phyloP scores from a whole-genome alignment of 92 coral and sea anemone genomes.

The Phenganax subtilis region DNA sequence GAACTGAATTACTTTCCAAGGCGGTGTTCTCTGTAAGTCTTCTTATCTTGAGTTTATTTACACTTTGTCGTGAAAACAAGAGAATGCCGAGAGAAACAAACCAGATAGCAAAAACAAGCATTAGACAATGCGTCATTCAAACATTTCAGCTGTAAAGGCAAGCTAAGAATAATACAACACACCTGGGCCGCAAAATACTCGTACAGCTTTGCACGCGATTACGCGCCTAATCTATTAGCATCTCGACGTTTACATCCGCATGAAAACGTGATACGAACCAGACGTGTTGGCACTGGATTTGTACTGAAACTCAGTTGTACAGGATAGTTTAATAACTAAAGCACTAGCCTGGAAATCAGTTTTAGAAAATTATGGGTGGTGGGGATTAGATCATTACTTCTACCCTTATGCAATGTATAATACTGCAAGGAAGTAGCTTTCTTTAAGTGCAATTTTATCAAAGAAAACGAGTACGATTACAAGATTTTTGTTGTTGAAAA shows the following conservation, averaged over 20 bases:
- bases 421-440: no score
- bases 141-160: constrained; percentile 22
- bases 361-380: no score
- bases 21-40: constrained; percentile 2
- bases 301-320: background rate
- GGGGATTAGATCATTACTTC: no score
- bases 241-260: background rate
- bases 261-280: constrained; percentile 6
- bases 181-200: constrained; percentile 2
- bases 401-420: no score
- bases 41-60: constrained; percentile 40
- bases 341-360: no score
- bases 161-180: background rate
- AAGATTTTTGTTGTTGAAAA: no score
- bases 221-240: background rate
- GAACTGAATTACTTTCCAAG: background rate
- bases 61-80: constrained; percentile 35
- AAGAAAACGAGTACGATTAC: no score
- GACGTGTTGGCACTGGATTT: background rate
- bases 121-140: constrained; percentile 8
- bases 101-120: constrained; percentile 31
- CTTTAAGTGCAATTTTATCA: no score
- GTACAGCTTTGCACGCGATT: background rate
- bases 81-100: constrained; percentile 33
- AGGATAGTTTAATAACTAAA: no score